Evolutionary conservation across 2,888 invertebrate species (phyloP).

Genomic region (Ornithoptera priamus): DNA sequence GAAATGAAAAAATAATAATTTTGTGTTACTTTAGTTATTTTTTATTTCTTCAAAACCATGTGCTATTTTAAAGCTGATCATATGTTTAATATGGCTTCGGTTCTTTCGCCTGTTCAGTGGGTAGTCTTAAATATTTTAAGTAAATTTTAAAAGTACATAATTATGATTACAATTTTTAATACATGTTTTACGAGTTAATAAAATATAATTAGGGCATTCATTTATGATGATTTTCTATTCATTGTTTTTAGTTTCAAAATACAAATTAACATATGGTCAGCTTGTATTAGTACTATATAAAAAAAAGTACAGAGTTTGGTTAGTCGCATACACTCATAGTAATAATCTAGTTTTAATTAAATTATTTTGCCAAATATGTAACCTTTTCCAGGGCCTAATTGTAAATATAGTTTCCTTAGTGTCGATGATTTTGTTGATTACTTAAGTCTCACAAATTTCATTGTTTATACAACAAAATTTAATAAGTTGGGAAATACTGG

Average conservation of each 20-base stretch:
- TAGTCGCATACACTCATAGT: slow-evolving; percentile 42
- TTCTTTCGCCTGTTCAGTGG: not conserved
- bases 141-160: not conserved
- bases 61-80: slow-evolving; percentile 26
- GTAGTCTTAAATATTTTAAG: not conserved
- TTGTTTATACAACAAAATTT: slow-evolving; percentile 38
- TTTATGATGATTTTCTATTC: too few relatives aligned
- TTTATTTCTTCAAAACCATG: slow-evolving; percentile 24
- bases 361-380: slow-evolving; percentile 75
- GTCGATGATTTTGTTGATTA: slow-evolving; percentile 46
- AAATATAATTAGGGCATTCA: too few relatives aligned
- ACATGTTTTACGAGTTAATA: too few relatives aligned
- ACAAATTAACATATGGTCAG: slow-evolving; percentile 31
- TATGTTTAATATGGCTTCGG: slow-evolving; percentile 9
- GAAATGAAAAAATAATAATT: slow-evolving; percentile 18
- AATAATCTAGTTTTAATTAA: slow-evolving; percentile 57
- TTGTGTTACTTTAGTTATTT: slow-evolving; percentile 25
- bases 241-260: not conserved
- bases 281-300: slow-evolving; percentile 26
- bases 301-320: slow-evolving; percentile 18
- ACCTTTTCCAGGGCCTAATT: slow-evolving; percentile 54
- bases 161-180: not conserved
- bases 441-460: slow-evolving; percentile 50
- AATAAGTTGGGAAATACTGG: slow-evolving; percentile 36
- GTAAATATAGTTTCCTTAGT: slow-evolving; percentile 65